These are phyloP conservation scores for Megathymus violae DNA, from an alignment of 1,140 invertebrate species.

Conservation along the genomic window DNA sequence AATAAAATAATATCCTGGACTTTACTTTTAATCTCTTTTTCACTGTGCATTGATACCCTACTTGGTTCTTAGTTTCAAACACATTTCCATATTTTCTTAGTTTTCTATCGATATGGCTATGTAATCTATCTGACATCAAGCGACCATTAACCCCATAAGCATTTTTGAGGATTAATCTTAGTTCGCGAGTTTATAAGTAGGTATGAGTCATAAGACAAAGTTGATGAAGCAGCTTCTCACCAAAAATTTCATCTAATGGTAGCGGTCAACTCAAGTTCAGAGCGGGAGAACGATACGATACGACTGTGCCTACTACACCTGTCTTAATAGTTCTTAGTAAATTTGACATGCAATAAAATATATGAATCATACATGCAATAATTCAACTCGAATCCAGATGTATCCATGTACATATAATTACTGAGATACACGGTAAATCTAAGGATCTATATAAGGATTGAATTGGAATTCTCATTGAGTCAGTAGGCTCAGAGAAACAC, in stretches of 20 bases:
- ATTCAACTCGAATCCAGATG: conserved; percentile 24
- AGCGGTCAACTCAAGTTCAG: too few relatives aligned
- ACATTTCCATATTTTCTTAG: conserved; percentile 10
- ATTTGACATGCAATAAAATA: too few relatives aligned
- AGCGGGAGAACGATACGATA: too few relatives aligned
- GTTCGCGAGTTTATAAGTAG: too few relatives aligned
- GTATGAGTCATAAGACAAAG: too few relatives aligned
- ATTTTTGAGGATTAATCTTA: too few relatives aligned
- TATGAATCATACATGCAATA: conserved; percentile 28
- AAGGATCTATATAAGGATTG: conserved; percentile 57
- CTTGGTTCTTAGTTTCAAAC: conserved; percentile 1
- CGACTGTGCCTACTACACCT: too few relatives aligned
- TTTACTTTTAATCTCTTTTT: conserved; percentile 11
- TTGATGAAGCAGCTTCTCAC: too few relatives aligned
- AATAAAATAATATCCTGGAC: background rate
- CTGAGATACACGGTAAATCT: conserved; percentile 48
- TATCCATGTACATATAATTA: conserved; percentile 15
- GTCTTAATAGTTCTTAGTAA: too few relatives aligned
- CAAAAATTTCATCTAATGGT: too few relatives aligned
- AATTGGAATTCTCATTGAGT: conserved; percentile 78
- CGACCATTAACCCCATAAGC: too few relatives aligned
- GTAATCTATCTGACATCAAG: too few relatives aligned
- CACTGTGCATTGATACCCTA: background rate
- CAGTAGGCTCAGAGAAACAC: conserved; percentile 70
- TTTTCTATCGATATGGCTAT: conserved; percentile 4